phyloP scores from a whole-genome alignment of 2,113 vertebrate species.

The Lophura nycthemera region DNA sequence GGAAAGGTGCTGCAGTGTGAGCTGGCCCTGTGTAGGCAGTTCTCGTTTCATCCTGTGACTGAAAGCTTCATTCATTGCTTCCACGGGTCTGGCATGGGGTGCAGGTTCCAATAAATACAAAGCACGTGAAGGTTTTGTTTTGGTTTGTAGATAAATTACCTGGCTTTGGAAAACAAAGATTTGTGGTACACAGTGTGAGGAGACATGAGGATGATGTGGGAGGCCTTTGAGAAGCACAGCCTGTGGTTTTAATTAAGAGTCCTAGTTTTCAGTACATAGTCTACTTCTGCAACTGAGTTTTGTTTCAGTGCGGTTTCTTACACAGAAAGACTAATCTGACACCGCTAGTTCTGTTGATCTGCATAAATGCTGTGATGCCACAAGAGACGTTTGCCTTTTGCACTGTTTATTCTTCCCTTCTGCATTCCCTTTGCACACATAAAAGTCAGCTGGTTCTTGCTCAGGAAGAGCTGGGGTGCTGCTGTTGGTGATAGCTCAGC shows the following conservation, averaged over 20 bases:
- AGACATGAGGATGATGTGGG: background rate
- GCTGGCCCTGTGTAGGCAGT: background rate
- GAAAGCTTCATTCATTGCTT: background rate
- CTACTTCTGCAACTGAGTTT: background rate
- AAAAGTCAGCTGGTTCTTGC: background rate
- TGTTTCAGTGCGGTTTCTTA: background rate
- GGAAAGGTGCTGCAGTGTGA: background rate
- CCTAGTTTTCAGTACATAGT: background rate
- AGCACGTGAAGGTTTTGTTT: background rate
- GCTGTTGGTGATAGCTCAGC: background rate
- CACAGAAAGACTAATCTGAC: background rate
- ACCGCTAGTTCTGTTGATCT: background rate
- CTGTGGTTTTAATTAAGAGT: background rate
- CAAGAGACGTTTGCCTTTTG: background rate
- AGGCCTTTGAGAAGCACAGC: background rate
- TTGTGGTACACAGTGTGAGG: background rate
- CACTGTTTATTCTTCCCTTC: background rate
- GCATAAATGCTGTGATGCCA: background rate
- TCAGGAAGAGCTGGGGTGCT: background rate
- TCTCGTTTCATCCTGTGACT: background rate
- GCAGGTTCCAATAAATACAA: background rate
- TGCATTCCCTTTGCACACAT: background rate
- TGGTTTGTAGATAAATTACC: background rate
- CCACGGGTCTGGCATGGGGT: background rate
- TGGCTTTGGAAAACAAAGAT: background rate